Percentiles rank a stretch among this genome's conserved stretches.
Conservation (phyloP, 1,140 invertebrate genomes). For the Bathynomus jamesi region DNA sequence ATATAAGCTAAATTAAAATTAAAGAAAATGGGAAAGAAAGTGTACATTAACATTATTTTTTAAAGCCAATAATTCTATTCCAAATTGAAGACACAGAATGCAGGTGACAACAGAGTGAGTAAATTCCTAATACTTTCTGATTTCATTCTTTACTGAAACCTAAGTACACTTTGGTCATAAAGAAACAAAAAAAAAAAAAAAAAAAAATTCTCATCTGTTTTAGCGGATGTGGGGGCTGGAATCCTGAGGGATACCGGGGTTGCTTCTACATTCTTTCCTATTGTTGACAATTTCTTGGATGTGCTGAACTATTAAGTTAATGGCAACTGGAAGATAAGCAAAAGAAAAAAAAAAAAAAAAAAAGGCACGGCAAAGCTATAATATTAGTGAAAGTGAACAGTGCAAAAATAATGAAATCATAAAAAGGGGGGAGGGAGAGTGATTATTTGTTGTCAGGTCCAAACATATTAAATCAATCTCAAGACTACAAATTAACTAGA, state of each 20-base stretch:
- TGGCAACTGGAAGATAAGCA: conserved; percentile 35
- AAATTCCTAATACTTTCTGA: too few relatives aligned
- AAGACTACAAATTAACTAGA: too few relatives aligned
- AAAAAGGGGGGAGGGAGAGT: background rate
- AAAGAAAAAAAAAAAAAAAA: background rate
- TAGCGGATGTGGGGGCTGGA: background rate
- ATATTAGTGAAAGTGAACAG: background rate
- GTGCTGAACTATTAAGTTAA: conserved; percentile 39
- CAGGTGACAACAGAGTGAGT: too few relatives aligned
- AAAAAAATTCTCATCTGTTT: background rate
- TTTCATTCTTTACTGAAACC: too few relatives aligned
- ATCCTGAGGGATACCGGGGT: conserved; percentile 11
- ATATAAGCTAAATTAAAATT: too few relatives aligned
- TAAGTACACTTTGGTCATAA: too few relatives aligned
- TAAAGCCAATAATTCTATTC: too few relatives aligned
- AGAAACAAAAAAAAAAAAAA: background rate
- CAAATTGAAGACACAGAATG: too few relatives aligned
- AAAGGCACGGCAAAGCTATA: background rate
- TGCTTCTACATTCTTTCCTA: conserved; percentile 12
- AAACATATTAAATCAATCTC: too few relatives aligned
- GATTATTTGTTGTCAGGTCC: too few relatives aligned
- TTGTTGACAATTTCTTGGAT: conserved; percentile 37
- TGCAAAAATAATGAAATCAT: background rate
- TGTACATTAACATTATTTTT: too few relatives aligned
- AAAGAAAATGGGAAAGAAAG: too few relatives aligned